phyloP scores from a whole-genome alignment of 2,797 vertebrate genomes.

The Notamacropus eugenii region DNA sequence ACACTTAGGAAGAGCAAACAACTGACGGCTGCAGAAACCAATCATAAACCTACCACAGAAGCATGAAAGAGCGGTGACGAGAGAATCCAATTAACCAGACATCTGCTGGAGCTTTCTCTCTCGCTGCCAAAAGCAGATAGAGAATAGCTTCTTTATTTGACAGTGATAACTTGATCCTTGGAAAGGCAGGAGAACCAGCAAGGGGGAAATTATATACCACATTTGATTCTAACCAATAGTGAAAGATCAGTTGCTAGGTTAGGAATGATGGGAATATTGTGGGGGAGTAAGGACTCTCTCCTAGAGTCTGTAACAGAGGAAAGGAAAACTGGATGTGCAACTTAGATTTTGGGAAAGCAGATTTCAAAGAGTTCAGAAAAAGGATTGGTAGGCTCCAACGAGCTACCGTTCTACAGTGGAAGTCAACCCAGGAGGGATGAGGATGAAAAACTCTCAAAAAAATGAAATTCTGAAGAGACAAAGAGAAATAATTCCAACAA shows the following conservation, averaged over 20 bases:
- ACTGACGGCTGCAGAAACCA: neutral
- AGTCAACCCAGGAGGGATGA: neutral
- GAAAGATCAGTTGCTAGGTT: neutral
- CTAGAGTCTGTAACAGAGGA: neutral
- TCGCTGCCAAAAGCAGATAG: neutral
- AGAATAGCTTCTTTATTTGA: neutral
- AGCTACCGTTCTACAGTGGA: neutral
- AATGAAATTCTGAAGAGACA: neutral
- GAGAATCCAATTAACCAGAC: neutral
- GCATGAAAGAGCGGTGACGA: neutral
- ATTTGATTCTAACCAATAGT: neutral
- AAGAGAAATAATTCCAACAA: neutral
- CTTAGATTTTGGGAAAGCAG: neutral
- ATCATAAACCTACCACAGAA: neutral
- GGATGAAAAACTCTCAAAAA: neutral
- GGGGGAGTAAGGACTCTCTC: neutral
- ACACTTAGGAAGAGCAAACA: neutral
- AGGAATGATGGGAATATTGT: neutral
- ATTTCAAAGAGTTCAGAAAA: neutral
- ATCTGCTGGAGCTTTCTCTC: neutral
- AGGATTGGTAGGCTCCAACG: neutral
- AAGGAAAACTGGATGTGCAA: neutral
- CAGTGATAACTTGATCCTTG: neutral
- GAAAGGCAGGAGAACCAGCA: neutral
- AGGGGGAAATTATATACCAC: neutral